Conservation (phyloP, 2,113 vertebrate species). For the Nymphicus hollandicus region DNA sequence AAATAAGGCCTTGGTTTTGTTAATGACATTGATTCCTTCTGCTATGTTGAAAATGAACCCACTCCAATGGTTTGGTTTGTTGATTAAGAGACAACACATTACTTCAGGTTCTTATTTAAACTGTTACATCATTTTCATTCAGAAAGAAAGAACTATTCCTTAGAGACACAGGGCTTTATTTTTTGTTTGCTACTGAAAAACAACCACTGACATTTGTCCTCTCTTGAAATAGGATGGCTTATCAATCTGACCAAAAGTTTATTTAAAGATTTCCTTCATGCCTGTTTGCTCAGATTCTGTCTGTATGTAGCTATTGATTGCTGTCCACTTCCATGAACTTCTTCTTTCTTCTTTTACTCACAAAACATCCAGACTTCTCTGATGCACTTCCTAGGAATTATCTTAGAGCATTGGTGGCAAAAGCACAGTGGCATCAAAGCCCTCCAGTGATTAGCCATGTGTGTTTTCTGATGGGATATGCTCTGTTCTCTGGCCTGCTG, state of each 20-base stretch:
- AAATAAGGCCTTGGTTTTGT: neutral
- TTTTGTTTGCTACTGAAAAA: neutral
- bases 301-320: neutral
- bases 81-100: neutral
- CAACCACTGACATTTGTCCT: neutral
- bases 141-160: neutral
- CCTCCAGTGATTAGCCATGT: neutral
- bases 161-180: neutral
- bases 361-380: neutral
- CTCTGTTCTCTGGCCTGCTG: neutral
- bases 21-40: neutral
- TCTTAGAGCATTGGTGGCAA: neutral
- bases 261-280: neutral
- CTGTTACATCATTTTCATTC: neutral
- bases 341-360: neutral
- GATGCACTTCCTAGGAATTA: neutral
- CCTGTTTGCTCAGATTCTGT: neutral
- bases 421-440: neutral
- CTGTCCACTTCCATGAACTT: neutral
- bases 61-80: neutral
- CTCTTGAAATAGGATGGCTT: neutral
- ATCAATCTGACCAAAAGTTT: neutral
- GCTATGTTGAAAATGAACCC: neutral
- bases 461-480: neutral
- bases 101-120: neutral